Evolutionary conservation across 2,797 vertebrate genomes (phyloP), one percentile per base, ranked within the genome.

Genomic region (Champsocephalus gunnari): DNA sequence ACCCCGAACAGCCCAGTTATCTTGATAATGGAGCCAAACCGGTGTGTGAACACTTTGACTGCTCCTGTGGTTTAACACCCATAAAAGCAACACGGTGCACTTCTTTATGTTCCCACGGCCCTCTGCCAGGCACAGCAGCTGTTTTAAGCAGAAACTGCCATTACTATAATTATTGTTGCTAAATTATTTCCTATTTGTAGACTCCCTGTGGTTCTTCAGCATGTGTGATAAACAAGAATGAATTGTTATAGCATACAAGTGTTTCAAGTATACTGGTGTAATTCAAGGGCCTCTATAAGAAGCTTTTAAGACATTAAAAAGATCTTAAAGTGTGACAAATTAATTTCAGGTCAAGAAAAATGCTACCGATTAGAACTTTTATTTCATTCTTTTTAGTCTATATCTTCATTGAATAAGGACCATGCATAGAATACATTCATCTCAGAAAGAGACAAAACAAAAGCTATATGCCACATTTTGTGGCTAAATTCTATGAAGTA

Each of bases 11-110:
- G 9, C 21, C 3, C 0, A 50, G 49, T 75, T 66, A 75, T 83
- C 47, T 75, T 44, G 65, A 64, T 73, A 79, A 53, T 24, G 44
- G 7, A 51, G 66, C 53, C 44, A 44, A 66, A 79, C 65, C 48
- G 16, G 73, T 77, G 76, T 68, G 72, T 78, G 77, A 88, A 80
- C 55, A 47, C 53, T 73, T 79, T 60, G 62, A 66, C 80, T 85
- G 73, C 79, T 71, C 5, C 60, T 91, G 93, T 70, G 94, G 93
- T 94, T 89, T 94, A 88, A 91, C 94, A 93, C 92, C 88, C 91
- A 83, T 77, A 76, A 6, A 55, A 63, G 51, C 43, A 64, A 53
- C 17, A 65, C 34, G 19, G 51, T 53, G 2, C 51, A 11, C 47
- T 59, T 38, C 78, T 55, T 80, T 53, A 69, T 0, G 55, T 90